phyloP scores from a whole-genome alignment of 2,113 vertebrate genomes.

The Plectropomus leopardus region DNA sequence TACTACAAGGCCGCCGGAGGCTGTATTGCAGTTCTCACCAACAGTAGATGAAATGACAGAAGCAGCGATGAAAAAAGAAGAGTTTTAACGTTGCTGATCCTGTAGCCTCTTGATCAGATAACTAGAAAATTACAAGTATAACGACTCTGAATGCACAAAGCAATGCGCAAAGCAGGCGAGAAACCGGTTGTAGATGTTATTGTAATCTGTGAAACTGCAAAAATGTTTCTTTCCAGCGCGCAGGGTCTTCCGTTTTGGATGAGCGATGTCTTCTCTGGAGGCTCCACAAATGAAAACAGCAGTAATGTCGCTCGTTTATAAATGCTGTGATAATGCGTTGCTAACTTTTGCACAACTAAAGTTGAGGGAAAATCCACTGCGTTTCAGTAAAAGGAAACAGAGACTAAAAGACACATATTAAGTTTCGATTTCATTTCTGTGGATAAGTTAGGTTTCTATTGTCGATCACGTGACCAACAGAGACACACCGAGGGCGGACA shows the following conservation, averaged over 20 bases:
- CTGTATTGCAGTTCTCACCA: constrained; percentile 49
- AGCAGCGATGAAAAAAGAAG: background rate
- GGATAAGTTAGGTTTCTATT: constrained; percentile 43
- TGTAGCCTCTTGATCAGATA: background rate
- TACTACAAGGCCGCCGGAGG: background rate
- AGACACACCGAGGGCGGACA: too few species aligned
- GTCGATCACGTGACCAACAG: constrained; percentile 59
- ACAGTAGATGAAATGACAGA: constrained; percentile 8
- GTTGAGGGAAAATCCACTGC: background rate
- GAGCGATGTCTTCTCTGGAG: background rate
- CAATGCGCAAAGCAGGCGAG: background rate
- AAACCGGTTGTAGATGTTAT: background rate
- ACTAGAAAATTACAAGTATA: background rate
- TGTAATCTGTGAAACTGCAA: background rate
- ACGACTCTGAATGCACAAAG: background rate
- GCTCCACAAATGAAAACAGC: background rate
- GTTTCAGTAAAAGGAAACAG: background rate
- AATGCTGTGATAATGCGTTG: background rate
- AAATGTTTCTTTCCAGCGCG: background rate
- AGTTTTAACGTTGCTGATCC: background rate
- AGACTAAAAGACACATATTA: accelerated
- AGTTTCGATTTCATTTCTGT: constrained; percentile 83
- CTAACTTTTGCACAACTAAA: background rate
- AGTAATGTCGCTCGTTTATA: constrained; percentile 3
- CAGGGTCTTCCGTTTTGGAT: background rate